These are phyloP conservation scores for Urophycis tenuis DNA, from an alignment of 2,797 vertebrate species.

Conservation along the genomic window DNA sequence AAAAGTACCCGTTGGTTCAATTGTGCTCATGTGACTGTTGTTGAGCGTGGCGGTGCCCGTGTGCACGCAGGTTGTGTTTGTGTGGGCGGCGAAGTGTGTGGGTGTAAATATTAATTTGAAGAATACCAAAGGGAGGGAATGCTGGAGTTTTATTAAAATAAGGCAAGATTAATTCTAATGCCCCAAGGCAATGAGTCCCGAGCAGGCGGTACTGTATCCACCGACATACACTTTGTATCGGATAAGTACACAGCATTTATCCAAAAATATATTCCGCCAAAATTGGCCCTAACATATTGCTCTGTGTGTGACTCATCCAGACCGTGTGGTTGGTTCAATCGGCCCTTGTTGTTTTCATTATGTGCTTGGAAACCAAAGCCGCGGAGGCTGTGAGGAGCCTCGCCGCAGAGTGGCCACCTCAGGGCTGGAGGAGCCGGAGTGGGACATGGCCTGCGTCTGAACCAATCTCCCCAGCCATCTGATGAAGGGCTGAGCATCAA, in stretches of 20 bases:
- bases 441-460: not conserved
- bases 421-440: not conserved
- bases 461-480: not conserved
- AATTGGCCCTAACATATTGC: not conserved
- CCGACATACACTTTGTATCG: not conserved
- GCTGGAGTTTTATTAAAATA: not conserved
- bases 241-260: not conserved
- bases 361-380: not conserved
- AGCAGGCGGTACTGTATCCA: not conserved
- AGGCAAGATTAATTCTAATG: not conserved
- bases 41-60: not conserved
- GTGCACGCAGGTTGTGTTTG: slow-evolving; percentile 20
- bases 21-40: slow-evolving; percentile 19
- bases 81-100: slow-evolving; percentile 19
- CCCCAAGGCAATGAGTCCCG: not conserved
- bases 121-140: not conserved
- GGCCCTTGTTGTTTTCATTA: not conserved
- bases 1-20: not conserved
- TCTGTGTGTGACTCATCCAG: not conserved
- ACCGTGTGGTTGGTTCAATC: not conserved
- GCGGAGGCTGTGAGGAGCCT: not conserved
- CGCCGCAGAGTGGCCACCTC: too few species aligned
- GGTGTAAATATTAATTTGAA: slow-evolving; percentile 9
- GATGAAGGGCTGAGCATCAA: not conserved
- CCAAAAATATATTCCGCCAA: not conserved